Evolutionary conservation across 1,140 invertebrate genomes (phyloP).

Genomic region (Choristoneura fumiferana): DNA sequence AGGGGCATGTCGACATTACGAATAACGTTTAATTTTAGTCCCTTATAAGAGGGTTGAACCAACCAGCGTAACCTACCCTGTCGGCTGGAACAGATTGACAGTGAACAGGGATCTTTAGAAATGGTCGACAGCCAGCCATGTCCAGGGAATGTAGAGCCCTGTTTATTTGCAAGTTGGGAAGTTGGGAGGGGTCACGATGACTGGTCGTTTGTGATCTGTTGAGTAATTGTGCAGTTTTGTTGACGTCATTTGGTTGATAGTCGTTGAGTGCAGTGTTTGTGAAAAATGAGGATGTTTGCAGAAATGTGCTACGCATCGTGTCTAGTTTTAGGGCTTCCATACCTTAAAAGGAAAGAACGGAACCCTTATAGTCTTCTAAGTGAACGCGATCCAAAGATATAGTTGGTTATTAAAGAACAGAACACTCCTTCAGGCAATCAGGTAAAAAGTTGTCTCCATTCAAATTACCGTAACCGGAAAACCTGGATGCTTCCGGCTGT

Average conservation of each 20-base stretch:
- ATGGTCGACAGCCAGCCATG: neutral
- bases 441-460: no score
- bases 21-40: conserved; percentile 72
- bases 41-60: conserved; percentile 47
- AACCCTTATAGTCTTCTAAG: no score
- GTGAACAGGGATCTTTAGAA: neutral
- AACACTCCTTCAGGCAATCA: no score
- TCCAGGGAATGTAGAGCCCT: conserved; percentile 22
- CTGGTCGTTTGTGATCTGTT: conserved; percentile 38
- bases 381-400: no score
- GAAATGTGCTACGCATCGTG: no score
- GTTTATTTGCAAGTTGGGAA: neutral
- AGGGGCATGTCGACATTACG: conserved; percentile 73
- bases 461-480: no score
- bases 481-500: no score
- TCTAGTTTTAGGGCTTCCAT: neutral
- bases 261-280: conserved; percentile 48
- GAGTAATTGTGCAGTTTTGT: conserved; percentile 65
- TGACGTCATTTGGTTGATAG: conserved; percentile 71
- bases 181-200: conserved; percentile 39
- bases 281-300: conserved; percentile 7
- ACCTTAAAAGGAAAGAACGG: no score
- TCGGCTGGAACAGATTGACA: neutral
- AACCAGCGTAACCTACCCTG: conserved; percentile 32
- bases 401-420: no score